Percentiles rank a stretch among this genome's conserved stretches.
Conservation (phyloP, 1,140 invertebrate genomes). For the Pseudobourletiella spinata region DNA sequence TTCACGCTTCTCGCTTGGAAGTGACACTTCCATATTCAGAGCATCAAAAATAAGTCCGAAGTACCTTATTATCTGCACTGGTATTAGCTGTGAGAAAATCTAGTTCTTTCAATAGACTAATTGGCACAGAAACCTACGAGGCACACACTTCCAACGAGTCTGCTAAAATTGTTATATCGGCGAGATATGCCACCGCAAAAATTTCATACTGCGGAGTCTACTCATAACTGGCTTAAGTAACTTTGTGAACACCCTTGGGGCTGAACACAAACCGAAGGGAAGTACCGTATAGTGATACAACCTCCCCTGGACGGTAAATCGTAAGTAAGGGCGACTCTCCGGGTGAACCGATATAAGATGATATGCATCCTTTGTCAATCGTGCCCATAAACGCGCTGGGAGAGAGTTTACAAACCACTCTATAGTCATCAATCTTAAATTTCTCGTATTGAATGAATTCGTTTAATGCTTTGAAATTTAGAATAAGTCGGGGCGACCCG, state of each 20-base stretch:
- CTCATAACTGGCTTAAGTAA: constrained; percentile 1
- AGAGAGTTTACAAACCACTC: neutral
- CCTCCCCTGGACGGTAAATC: neutral
- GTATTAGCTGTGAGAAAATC: neutral
- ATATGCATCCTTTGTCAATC: constrained; percentile 15
- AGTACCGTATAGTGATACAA: constrained; percentile 7
- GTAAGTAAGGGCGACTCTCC: neutral
- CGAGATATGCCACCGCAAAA: neutral
- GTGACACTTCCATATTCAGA: neutral
- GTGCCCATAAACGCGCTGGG: neutral
- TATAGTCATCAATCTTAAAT: constrained; percentile 14
- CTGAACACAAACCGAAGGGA: constrained; percentile 5
- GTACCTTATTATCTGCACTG: neutral
- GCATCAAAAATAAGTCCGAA: neutral
- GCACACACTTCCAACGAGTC: neutral
- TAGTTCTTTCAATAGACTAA: neutral
- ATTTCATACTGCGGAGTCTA: neutral
- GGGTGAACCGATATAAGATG: neutral
- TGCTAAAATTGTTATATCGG: neutral
- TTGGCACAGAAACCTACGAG: neutral
- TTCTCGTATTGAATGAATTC: constrained; percentile 1
- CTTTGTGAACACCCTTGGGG: constrained; percentile 8
- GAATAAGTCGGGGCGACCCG: neutral
- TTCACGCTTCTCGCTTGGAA: neutral
- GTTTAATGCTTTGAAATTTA: too few relatives aligned